Percentiles rank a stretch among this genome's conserved stretches.
These are phyloP conservation scores for Alexandromys fortis DNA, from an alignment of 2,113 vertebrate species.

Conservation along the genomic window DNA sequence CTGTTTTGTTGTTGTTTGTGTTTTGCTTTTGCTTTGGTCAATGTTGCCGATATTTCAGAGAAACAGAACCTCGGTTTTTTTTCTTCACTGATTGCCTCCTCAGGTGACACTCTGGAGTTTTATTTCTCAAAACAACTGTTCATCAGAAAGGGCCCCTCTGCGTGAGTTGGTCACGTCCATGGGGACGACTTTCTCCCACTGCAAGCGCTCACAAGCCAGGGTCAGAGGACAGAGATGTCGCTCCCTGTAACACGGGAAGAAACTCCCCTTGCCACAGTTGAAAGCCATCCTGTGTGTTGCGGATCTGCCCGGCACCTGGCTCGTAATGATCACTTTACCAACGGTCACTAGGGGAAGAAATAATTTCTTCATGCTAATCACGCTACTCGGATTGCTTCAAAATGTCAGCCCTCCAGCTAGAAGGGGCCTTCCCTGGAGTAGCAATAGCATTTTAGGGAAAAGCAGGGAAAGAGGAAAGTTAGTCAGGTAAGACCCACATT, in stretches of 20 bases:
- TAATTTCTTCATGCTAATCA: not conserved
- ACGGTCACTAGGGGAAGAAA: slow-evolving; percentile 23
- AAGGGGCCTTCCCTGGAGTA: not conserved
- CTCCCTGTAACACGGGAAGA: slow-evolving; percentile 17
- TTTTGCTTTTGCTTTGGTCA: not conserved
- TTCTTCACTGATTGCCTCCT: not conserved
- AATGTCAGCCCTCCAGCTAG: not conserved
- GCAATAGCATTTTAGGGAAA: not conserved
- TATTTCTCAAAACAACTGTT: not conserved
- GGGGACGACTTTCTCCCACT: not conserved
- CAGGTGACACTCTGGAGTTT: not conserved
- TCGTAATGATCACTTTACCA: not conserved
- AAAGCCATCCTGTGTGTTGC: not conserved
- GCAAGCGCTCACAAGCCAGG: not conserved
- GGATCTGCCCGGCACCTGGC: not conserved
- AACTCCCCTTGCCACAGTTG: not conserved
- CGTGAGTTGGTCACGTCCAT: not conserved
- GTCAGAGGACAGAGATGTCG: not conserved
- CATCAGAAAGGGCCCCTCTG: not conserved
- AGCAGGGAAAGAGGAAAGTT: not conserved
- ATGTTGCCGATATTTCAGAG: slow-evolving; percentile 25
- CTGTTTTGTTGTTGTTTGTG: not conserved
- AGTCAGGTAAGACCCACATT: not conserved
- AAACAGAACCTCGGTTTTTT: not conserved
- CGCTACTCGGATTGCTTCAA: not conserved